phyloP scores from a whole-genome alignment of 2,888 invertebrate genomes.

The Eurois occulta region DNA sequence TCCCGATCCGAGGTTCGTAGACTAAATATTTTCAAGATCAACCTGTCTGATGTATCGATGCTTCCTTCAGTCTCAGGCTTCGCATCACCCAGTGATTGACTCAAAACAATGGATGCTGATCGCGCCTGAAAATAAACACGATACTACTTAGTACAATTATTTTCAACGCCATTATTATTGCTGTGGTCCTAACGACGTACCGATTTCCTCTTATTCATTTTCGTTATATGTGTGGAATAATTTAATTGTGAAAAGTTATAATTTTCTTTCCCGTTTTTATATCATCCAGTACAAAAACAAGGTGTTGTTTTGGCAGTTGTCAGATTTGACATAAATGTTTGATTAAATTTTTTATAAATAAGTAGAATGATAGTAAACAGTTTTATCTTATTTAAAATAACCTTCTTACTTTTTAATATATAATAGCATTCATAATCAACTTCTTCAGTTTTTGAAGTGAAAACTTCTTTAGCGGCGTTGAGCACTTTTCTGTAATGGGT shows the following conservation, averaged over 20 bases:
- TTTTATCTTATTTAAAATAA: neutral
- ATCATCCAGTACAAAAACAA: neutral
- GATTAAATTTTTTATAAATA: neutral
- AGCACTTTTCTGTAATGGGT: too few species aligned
- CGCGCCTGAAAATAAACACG: slow-evolving; percentile 16
- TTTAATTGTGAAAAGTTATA: neutral
- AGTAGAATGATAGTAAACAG: neutral
- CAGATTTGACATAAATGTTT: slow-evolving; percentile 24
- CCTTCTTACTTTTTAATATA: too few species aligned
- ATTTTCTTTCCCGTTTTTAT: neutral
- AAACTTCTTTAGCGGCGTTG: too few species aligned
- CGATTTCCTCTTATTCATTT: slow-evolving; percentile 26
- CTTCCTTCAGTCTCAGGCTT: neutral
- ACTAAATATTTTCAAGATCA: slow-evolving; percentile 75
- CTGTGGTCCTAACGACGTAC: slow-evolving; percentile 11
- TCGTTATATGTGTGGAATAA: slow-evolving; percentile 6
- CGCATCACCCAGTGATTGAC: neutral
- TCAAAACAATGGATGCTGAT: neutral
- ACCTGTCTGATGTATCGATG: slow-evolving; percentile 33
- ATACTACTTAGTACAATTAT: neutral
- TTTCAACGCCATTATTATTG: neutral
- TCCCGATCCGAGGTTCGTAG: slow-evolving; percentile 76
- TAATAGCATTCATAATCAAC: too few species aligned
- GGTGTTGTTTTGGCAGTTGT: slow-evolving; percentile 1
- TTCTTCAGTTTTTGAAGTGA: too few species aligned